Conservation (phyloP, 2,113 vertebrate species). For the Tursiops truncatus region DNA sequence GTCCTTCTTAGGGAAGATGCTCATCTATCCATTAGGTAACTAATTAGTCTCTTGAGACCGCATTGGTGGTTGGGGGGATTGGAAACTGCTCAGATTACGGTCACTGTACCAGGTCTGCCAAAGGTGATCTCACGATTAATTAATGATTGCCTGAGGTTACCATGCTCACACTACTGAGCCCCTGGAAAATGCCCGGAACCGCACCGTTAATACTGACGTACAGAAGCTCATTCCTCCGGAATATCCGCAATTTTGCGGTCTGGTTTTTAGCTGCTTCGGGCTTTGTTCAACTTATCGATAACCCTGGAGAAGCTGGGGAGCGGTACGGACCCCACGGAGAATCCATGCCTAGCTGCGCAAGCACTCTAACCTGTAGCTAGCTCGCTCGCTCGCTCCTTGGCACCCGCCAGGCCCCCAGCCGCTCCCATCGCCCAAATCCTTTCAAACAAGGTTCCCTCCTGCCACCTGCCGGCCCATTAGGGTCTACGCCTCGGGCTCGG, state of each 20-base stretch:
- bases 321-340: background rate
- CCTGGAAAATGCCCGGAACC: background rate
- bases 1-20: background rate
- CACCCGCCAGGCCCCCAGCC: background rate
- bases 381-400: background rate
- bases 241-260: background rate
- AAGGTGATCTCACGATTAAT: background rate
- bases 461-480: slow-evolving; percentile 76
- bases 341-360: background rate
- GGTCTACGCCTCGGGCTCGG: slow-evolving; percentile 47
- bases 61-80: accelerated
- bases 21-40: background rate
- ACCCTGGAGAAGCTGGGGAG: background rate
- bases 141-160: background rate
- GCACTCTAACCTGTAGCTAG: slow-evolving; percentile 39
- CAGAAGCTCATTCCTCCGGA: background rate
- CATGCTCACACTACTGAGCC: background rate
- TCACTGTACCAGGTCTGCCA: background rate
- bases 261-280: background rate
- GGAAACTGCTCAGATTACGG: slow-evolving; percentile 7
- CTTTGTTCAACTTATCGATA: background rate
- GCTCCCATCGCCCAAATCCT: background rate
- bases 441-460: slow-evolving; percentile 77
- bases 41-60: background rate
- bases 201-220: background rate